Evolutionary conservation across 2,113 vertebrate genomes (phyloP).

Genomic region (Trachemys scripta): DNA sequence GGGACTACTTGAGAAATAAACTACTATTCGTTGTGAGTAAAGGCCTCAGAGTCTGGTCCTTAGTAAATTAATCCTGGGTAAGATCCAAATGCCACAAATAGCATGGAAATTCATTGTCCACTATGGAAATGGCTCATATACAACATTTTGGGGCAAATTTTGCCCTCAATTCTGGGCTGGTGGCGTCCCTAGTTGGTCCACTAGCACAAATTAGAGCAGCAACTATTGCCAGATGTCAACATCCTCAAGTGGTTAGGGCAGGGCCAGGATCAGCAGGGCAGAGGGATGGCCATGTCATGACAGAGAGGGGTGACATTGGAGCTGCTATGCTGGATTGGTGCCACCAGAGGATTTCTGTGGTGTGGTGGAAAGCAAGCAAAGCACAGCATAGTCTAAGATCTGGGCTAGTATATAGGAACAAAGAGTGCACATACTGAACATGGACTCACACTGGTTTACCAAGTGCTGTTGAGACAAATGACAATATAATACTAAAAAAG

Average conservation of each 20-base stretch:
- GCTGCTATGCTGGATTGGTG: conserved; percentile 15
- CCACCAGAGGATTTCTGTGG: not conserved
- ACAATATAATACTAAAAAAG: not conserved
- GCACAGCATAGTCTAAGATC: not conserved
- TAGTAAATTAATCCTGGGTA: conserved; percentile 14
- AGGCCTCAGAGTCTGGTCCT: not conserved
- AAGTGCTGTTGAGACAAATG: not conserved
- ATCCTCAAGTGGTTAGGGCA: conserved; percentile 1
- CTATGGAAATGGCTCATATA: not conserved
- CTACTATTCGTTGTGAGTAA: not conserved
- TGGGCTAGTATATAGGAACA: conserved; percentile 5
- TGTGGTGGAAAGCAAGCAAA: not conserved
- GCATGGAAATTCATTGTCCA: not conserved
- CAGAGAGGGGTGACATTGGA: conserved; percentile 8
- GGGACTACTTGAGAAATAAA: not conserved
- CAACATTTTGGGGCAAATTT: not conserved
- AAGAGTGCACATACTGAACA: not conserved
- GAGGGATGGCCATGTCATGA: conserved; percentile 6
- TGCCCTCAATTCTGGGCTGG: not conserved
- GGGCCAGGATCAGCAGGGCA: conserved; percentile 10
- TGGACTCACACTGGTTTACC: not conserved
- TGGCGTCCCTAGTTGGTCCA: not conserved
- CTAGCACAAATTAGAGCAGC: not conserved
- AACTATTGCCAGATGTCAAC: conserved; percentile 26
- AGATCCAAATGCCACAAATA: not conserved